Percentiles rank a stretch among this genome's conserved stretches.
These are phyloP conservation scores for Chironomus tentans DNA, from an alignment of 2,888 invertebrate genomes.

Conservation along the genomic window DNA sequence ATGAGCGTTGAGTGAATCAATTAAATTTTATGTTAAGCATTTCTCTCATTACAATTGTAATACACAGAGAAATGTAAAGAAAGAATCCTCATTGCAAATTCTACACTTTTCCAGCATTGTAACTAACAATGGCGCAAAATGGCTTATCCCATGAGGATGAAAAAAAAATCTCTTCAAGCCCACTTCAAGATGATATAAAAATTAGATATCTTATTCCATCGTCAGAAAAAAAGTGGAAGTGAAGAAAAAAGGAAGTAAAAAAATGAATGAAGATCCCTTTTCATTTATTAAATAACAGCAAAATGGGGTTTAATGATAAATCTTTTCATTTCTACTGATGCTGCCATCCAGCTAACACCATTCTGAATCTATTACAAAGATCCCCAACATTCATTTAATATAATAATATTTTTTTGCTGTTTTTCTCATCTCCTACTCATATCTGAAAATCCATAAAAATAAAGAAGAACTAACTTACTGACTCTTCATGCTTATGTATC, in stretches of 20 bases:
- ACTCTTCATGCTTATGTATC: too few species aligned
- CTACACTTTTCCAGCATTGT: too few species aligned
- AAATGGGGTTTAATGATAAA: constrained; percentile 26
- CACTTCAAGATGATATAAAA: constrained; percentile 2
- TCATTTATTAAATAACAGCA: constrained; percentile 23
- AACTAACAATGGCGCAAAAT: too few species aligned
- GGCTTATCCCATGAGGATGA: background rate
- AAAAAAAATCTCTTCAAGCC: background rate
- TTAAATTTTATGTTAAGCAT: constrained; percentile 2
- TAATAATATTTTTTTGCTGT: background rate
- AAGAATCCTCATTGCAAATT: too few species aligned
- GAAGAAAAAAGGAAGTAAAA: background rate
- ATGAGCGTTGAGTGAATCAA: constrained; percentile 12
- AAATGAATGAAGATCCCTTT: constrained; percentile 7
- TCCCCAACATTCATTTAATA: constrained; percentile 16
- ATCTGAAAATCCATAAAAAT: background rate
- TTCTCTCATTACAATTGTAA: background rate
- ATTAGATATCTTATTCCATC: constrained; percentile 10
- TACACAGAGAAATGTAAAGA: too few species aligned
- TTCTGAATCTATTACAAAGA: constrained; percentile 12
- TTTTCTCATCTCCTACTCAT: background rate
- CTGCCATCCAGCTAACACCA: background rate
- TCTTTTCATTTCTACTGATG: constrained; percentile 5
- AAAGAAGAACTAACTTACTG: too few species aligned
- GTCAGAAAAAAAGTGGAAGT: background rate